phyloP scores from a whole-genome alignment of 1,140 invertebrate species.

The Ladona fulva region DNA sequence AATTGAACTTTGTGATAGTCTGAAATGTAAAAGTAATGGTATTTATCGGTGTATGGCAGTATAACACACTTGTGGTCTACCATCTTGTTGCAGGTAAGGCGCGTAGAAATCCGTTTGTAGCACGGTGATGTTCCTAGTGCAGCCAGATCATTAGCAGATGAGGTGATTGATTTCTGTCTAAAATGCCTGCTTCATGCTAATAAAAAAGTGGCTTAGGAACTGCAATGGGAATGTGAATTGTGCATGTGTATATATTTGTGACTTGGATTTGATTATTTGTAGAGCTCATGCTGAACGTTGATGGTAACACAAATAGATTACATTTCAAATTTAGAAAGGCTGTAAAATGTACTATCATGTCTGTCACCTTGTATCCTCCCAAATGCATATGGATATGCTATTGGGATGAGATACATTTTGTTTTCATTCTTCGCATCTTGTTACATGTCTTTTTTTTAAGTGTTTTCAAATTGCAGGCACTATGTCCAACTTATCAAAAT shows the following conservation, averaged over 20 bases:
- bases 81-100: conserved; percentile 18
- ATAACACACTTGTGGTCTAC: conserved; percentile 14
- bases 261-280: not conserved
- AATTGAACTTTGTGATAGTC: not conserved
- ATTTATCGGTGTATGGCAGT: conserved; percentile 11
- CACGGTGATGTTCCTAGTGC: conserved; percentile 18
- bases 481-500: not conserved
- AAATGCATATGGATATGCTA: not conserved
- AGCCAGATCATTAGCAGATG: conserved; percentile 18
- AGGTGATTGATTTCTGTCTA: conserved; percentile 16
- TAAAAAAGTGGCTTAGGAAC: conserved; percentile 5
- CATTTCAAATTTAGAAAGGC: not conserved
- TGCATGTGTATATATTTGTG: conserved; percentile 1
- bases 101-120: conserved; percentile 9
- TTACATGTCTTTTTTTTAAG: not conserved
- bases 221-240: conserved; percentile 5
- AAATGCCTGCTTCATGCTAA: conserved; percentile 4
- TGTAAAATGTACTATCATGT: not conserved
- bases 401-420: not conserved
- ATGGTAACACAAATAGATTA: not conserved
- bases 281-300: not conserved
- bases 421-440: conserved; percentile 9
- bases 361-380: not conserved
- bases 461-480: not conserved
- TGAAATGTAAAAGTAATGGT: not conserved